Conservation (phyloP, 2,113 vertebrate species). For the Callochromis pleurospilus region DNA sequence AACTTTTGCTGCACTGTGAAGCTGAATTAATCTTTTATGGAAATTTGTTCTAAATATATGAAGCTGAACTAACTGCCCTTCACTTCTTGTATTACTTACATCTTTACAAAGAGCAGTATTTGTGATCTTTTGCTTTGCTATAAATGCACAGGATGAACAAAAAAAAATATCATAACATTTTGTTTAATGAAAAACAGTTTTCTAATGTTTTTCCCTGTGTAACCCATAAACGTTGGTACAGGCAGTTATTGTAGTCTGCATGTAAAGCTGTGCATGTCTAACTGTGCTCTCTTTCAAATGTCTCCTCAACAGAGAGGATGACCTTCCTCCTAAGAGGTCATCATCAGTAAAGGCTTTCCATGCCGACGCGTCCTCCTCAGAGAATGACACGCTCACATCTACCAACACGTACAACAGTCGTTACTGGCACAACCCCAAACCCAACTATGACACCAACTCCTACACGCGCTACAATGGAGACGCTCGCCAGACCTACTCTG, state of each 20-base stretch:
- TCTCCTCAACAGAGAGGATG: slow-evolving; percentile 83
- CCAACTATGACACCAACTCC: slow-evolving; percentile 83
- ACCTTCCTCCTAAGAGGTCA: slow-evolving; percentile 91
- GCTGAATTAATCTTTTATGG: not conserved
- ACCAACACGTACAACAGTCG: slow-evolving; percentile 95
- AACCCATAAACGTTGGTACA: not conserved
- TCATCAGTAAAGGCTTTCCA: slow-evolving; percentile 89
- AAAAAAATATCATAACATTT: not conserved
- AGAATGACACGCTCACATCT: slow-evolving; percentile 94
- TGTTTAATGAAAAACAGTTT: not conserved
- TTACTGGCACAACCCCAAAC: slow-evolving; percentile 91
- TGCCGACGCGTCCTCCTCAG: slow-evolving; percentile 87
- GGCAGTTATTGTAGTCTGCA: fast-evolving
- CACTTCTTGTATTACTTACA: not conserved
- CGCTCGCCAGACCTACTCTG: slow-evolving; percentile 80
- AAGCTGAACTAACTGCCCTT: not conserved
- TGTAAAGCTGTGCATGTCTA: not conserved
- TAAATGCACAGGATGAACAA: not conserved
- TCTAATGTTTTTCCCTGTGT: not conserved
- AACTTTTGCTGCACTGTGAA: not conserved
- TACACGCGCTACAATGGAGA: slow-evolving; percentile 85
- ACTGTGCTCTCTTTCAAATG: not conserved
- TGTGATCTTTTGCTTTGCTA: not conserved
- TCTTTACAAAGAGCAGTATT: not conserved
- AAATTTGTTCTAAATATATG: not conserved